Conservation (phyloP, 2,888 invertebrate genomes). For the Rhagonycha fulva region DNA sequence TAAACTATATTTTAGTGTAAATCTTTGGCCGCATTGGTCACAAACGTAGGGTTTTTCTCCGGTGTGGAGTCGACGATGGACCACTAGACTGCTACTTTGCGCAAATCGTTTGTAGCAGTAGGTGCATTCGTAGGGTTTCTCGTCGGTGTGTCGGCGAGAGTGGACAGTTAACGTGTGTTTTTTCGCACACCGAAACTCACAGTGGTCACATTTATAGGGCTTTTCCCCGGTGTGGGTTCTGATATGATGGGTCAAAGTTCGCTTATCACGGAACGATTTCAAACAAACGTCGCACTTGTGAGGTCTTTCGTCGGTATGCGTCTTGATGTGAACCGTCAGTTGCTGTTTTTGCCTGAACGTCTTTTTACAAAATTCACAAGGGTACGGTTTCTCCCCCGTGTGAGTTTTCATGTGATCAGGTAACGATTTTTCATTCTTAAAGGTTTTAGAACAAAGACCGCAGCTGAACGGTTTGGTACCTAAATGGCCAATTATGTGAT, state of each 20-base stretch:
- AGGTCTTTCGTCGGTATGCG: constrained; percentile 11
- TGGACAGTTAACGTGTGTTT: constrained; percentile 2
- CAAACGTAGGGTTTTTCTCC: constrained; percentile 11
- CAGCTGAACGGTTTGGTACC: constrained; percentile 8
- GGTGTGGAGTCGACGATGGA: constrained; percentile 6
- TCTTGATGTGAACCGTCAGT: not conserved
- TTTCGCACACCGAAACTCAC: not conserved
- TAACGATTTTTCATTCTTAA: not conserved
- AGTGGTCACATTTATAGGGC: constrained; percentile 7
- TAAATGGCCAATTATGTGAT: constrained; percentile 3
- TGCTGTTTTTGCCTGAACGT: not conserved
- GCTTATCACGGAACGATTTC: constrained; percentile 1
- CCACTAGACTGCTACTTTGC: not conserved
- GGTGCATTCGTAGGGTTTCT: constrained; percentile 11
- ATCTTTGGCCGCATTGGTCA: constrained; percentile 1
- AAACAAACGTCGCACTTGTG: constrained; percentile 4
- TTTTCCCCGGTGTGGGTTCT: constrained; percentile 11
- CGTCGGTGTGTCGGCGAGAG: constrained; percentile 11
- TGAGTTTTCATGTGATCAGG: constrained; percentile 6
- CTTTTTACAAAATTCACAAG: not conserved
- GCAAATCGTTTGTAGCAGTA: constrained; percentile 7
- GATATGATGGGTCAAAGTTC: constrained; percentile 4
- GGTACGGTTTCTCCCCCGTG: constrained; percentile 6
- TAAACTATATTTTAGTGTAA: constrained; percentile 5
- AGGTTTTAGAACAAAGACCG: not conserved